Evolutionary conservation across 2,797 vertebrate species (phyloP).

Genomic region (Eulemur albifrons): DNA sequence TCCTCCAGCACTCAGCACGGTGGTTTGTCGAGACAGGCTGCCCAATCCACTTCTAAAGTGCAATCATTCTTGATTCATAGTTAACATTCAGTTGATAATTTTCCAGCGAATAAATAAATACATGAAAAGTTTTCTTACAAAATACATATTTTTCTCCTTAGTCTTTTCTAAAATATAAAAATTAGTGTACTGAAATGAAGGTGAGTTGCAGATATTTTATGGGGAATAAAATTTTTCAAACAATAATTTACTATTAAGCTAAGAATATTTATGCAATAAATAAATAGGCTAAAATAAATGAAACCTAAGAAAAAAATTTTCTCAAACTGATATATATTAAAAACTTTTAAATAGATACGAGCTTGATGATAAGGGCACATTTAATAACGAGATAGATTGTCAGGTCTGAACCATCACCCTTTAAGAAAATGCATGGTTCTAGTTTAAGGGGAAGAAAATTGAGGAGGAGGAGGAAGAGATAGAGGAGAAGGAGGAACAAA

Average conservation of each 20-base stretch:
- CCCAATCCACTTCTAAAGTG: slow-evolving; percentile 89
- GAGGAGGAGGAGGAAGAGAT: neutral
- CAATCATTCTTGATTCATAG: neutral
- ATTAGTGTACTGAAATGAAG: neutral
- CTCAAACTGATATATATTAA: neutral
- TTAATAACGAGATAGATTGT: neutral
- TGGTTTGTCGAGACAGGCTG: slow-evolving; percentile 91
- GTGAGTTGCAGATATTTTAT: neutral
- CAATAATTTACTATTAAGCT: neutral
- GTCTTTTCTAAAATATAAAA: neutral
- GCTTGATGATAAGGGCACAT: neutral
- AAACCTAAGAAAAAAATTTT: neutral
- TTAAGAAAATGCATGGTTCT: neutral
- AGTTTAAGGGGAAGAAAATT: neutral
- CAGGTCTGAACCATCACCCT: neutral
- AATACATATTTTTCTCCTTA: neutral
- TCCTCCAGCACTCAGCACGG: slow-evolving; percentile 92
- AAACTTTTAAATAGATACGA: neutral
- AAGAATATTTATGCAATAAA: neutral
- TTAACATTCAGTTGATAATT: neutral
- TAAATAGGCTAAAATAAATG: neutral
- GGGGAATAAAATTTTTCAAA: neutral
- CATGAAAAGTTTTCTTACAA: neutral
- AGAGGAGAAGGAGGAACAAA: neutral
- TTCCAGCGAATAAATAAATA: neutral